Conservation (phyloP, 2,888 invertebrate genomes). For the Eilema sororculum region DNA sequence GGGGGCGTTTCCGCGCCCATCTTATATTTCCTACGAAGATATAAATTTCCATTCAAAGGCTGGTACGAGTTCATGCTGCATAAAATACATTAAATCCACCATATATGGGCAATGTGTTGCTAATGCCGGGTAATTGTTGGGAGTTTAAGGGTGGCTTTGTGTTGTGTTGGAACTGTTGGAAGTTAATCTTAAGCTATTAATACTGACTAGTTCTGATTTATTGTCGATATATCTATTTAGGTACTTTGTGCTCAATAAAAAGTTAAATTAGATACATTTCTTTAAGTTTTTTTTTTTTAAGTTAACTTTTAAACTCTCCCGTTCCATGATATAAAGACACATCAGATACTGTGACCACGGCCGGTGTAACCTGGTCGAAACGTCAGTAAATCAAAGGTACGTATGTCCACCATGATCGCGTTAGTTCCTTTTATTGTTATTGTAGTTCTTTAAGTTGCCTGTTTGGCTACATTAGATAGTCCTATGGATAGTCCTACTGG, state of each 20-base stretch:
- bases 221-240: background rate
- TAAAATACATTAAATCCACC: constrained; percentile 50
- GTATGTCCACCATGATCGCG: no score
- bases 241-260: no score
- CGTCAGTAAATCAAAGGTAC: no score
- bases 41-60: constrained; percentile 57
- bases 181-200: background rate
- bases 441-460: no score
- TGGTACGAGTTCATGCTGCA: constrained; percentile 38
- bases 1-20: constrained; percentile 60
- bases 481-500: no score
- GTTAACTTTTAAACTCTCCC: no score
- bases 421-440: no score
- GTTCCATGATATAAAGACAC: no score
- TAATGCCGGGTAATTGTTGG: constrained; percentile 38
- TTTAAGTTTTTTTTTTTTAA: no score
- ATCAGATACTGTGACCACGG: no score
- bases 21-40: constrained; percentile 58
- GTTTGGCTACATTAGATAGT: background rate
- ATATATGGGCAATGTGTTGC: constrained; percentile 42
- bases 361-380: no score
- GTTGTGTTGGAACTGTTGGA: constrained; percentile 6
- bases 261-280: background rate
- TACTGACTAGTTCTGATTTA: background rate
- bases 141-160: background rate